Conservation (phyloP, 2,888 invertebrate species). For the Agapostemon virescens region DNA sequence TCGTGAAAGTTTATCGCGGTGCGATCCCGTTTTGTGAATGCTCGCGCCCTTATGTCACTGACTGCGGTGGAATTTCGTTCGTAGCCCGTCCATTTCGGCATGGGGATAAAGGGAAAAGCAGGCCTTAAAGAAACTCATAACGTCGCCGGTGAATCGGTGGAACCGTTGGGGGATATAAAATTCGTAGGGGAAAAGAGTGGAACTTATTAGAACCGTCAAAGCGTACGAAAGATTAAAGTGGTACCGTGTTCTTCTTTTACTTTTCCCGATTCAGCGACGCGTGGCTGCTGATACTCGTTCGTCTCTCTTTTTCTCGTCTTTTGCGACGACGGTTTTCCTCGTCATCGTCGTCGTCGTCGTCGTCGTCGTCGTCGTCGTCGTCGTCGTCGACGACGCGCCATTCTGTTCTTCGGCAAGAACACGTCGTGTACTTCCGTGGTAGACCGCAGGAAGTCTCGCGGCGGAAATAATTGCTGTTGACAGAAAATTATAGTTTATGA, state of each 20-base stretch:
- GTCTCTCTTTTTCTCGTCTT: background rate
- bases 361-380: background rate
- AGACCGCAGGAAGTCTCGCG: slow-evolving; percentile 35
- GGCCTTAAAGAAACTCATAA: slow-evolving; percentile 56
- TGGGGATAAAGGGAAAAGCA: slow-evolving; percentile 37
- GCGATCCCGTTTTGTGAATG: slow-evolving; percentile 22
- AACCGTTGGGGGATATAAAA: slow-evolving; percentile 40
- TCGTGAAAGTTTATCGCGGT: slow-evolving; percentile 50
- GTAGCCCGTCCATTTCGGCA: slow-evolving; percentile 14
- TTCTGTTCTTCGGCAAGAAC: slow-evolving; percentile 36
- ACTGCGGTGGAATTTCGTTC: slow-evolving; percentile 48
- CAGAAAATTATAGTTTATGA: slow-evolving; percentile 54
- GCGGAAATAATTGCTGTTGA: slow-evolving; percentile 53
- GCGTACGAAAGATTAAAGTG: slow-evolving; percentile 61
- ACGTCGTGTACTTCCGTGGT: slow-evolving; percentile 27
- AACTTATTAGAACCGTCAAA: slow-evolving; percentile 63
- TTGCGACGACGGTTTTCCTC: background rate
- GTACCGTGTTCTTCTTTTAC: slow-evolving; percentile 38
- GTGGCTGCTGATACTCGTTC: slow-evolving; percentile 41
- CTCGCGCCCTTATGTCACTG: slow-evolving; percentile 32
- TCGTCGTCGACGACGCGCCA: background rate
- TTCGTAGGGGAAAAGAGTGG: slow-evolving; percentile 39
- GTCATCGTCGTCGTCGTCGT: too few species aligned
- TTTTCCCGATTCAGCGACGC: slow-evolving; percentile 48
- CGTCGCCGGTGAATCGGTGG: slow-evolving; percentile 30